phyloP scores from a whole-genome alignment of 2,888 invertebrate species.

The Nineta flava region DNA sequence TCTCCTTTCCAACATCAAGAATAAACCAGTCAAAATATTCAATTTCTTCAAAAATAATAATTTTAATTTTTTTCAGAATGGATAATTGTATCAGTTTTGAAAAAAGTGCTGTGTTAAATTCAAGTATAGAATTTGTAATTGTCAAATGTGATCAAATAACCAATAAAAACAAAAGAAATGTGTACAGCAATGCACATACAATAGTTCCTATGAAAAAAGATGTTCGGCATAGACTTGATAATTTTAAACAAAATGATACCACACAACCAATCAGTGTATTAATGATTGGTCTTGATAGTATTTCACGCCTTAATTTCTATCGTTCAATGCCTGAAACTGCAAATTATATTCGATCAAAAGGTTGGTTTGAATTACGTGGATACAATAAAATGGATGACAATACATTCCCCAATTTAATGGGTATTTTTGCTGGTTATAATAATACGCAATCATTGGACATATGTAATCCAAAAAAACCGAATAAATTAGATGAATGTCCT shows the following conservation, averaged over 20 bases:
- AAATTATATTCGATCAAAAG: conserved; percentile 45
- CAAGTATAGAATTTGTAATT: conserved; percentile 7
- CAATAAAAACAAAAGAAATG: conserved; percentile 14
- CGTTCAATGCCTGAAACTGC: conserved; percentile 60
- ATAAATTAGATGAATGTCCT: conserved; percentile 50
- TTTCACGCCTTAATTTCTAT: conserved; percentile 62
- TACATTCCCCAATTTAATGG: conserved; percentile 81
- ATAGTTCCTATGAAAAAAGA: conserved; percentile 33
- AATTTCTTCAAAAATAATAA: neutral
- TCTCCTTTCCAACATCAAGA: too few species aligned
- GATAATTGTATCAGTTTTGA: conserved; percentile 9
- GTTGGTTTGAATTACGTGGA: conserved; percentile 24
- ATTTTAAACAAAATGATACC: conserved; percentile 14
- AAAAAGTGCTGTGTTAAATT: conserved; percentile 5
- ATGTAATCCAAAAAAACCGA: conserved; percentile 33
- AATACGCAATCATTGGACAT: conserved; percentile 28
- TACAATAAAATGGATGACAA: conserved; percentile 66
- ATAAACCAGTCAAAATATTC: too few species aligned
- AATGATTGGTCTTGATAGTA: conserved; percentile 70
- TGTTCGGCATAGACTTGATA: conserved; percentile 29
- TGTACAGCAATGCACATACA: conserved; percentile 21
- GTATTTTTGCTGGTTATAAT: conserved; percentile 55
- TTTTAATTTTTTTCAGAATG: too few species aligned
- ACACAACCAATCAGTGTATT: conserved; percentile 45
- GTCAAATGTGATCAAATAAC: conserved; percentile 3